Base-by-base conservation (phyloP, 1,140 invertebrate genomes). In the Plodia interpunctella region DNA sequence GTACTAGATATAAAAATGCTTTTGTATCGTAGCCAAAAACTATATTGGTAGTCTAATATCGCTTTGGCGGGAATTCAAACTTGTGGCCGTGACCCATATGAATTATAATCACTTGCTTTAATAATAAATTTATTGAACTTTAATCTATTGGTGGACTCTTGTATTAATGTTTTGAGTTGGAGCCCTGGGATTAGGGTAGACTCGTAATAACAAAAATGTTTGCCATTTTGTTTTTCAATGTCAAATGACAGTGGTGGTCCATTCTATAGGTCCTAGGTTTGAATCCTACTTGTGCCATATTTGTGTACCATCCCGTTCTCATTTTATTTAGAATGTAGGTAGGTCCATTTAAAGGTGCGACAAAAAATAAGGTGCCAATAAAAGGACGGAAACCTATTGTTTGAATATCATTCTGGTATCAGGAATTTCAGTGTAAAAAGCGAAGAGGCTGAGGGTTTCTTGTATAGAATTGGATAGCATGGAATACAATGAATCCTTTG, bases 331-430 rank as follows among this genome's bases (percentile, higher is more conserved):
- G 68, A 73, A 70, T 70, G 77, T 73, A 76, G 78, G 83, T 82
- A 76, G 74, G 76, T 79, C 80, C 80, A 79, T 88, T 85, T 79
- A 76, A 61, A 80, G 59, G 63, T 68, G 60, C 56, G 32, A 82
- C 81, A 84, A 87, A 89, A 89, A 89, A 81, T 84, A 81, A 87
- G 87, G 84, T 89, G 87, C 84, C 82, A 89, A 89, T 89, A 89
- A 87, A 89, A 75, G 86, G 84, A 89, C 86, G 86, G 86, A 89
- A 89, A 87, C 80, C 79, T 77, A 83, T 89, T 89, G 84, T 88
- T 85, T 78, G 86, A 70, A 68, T 83, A 81, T 84, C 81, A 80
- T 83, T 85, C 78, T 83, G 76, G 72, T 73, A 80, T 80, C 73
- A 76, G 75, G 84, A 83, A 86, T 85, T 86, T 74, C 30, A 65